Evolutionary conservation across 2,888 invertebrate genomes (phyloP).

Genomic region (Notodonta ziczac): DNA sequence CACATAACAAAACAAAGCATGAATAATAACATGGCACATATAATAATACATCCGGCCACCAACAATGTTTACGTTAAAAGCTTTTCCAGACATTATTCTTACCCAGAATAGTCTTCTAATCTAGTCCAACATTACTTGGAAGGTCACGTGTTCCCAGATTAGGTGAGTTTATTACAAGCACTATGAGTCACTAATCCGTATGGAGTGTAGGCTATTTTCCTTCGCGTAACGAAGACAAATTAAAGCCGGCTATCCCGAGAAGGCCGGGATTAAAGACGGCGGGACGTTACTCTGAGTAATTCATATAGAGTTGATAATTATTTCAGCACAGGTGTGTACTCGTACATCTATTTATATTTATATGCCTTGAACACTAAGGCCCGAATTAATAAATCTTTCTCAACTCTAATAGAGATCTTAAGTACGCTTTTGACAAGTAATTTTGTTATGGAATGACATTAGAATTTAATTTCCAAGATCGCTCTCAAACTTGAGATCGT

Average conservation of each 20-base stretch:
- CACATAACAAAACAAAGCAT: neutral
- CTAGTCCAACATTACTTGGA: constrained; percentile 29
- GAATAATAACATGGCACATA: constrained; percentile 1
- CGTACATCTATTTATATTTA: too few species aligned
- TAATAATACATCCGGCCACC: neutral
- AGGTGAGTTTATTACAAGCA: constrained; percentile 18
- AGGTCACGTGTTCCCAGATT: constrained; percentile 12
- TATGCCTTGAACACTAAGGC: too few species aligned
- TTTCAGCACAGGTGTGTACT: neutral
- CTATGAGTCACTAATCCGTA: constrained; percentile 51
- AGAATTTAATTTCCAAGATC: too few species aligned
- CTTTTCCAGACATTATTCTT: neutral
- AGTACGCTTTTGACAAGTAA: too few species aligned
- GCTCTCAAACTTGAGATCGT: too few species aligned
- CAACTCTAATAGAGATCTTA: too few species aligned
- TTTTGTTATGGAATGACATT: too few species aligned
- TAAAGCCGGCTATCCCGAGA: constrained; percentile 39
- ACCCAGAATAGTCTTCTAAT: neutral
- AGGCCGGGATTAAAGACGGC: neutral
- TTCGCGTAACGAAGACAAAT: constrained; percentile 71
- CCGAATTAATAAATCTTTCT: too few species aligned
- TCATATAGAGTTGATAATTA: constrained; percentile 5
- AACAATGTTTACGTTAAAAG: neutral
- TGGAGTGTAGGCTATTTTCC: constrained; percentile 54
- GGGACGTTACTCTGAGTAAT: neutral